Percentiles rank a stretch among this genome's conserved stretches.
phyloP scores from a whole-genome alignment of 2,888 invertebrate genomes.

The Bellardia bayeri region DNA sequence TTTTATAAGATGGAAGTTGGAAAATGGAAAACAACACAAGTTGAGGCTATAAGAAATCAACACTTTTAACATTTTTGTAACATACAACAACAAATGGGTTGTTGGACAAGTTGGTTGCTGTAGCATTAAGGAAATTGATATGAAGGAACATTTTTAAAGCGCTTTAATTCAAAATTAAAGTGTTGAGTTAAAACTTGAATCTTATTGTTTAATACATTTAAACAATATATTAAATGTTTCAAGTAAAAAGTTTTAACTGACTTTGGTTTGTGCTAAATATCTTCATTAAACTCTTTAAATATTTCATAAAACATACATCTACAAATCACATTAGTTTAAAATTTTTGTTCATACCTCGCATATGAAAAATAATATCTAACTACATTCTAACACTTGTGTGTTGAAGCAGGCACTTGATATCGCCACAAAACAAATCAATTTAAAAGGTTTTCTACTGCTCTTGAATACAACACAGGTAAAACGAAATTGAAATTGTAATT shows the following conservation, averaged over 20 bases:
- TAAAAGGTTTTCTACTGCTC: not conserved
- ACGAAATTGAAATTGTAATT: not conserved
- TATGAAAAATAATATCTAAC: not conserved
- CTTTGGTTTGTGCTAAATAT: too few relatives aligned
- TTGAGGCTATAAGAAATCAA: constrained; percentile 8
- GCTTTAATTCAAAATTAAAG: not conserved
- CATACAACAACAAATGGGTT: not conserved
- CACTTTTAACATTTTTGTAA: constrained; percentile 9
- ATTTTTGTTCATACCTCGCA: not conserved
- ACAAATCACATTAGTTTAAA: too few relatives aligned
- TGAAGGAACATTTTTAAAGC: not conserved
- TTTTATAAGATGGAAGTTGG: not conserved
- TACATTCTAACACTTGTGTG: not conserved
- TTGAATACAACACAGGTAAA: not conserved
- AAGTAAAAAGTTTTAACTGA: too few relatives aligned
- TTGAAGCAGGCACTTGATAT: not conserved
- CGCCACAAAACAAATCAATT: not conserved
- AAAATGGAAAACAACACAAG: not conserved
- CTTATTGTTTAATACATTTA: too few relatives aligned
- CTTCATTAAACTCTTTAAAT: too few relatives aligned
- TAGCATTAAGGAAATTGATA: constrained; percentile 5
- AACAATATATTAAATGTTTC: too few relatives aligned
- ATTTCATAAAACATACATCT: too few relatives aligned
- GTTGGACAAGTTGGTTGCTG: not conserved
- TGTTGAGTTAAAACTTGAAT: too few relatives aligned